Percentiles rank a stretch among this genome's conserved stretches.
Conservation (phyloP, 2,888 invertebrate species). For the Harmothoe impar region DNA sequence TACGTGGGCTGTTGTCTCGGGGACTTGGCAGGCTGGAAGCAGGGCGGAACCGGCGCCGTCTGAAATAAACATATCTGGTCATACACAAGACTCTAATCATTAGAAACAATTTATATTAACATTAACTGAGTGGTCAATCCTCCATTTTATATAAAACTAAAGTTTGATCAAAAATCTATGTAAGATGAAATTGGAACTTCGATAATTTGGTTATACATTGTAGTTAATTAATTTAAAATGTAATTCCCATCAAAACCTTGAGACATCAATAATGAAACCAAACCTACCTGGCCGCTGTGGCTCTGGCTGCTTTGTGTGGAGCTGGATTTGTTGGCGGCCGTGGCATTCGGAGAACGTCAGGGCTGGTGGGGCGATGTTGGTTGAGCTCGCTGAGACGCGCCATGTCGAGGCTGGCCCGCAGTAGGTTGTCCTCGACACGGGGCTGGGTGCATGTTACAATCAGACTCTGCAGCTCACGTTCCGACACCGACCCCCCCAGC, state of each 20-base stretch:
- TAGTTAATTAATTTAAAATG: too few species aligned
- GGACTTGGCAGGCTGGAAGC: constrained; percentile 69
- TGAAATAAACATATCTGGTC: constrained; percentile 30
- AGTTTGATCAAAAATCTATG: too few species aligned
- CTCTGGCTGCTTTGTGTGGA: constrained; percentile 64
- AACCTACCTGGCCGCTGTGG: constrained; percentile 66
- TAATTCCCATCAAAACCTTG: too few species aligned
- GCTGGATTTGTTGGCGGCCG: constrained; percentile 67
- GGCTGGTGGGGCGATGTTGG: constrained; percentile 53
- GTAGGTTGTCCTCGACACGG: constrained; percentile 48
- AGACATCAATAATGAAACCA: too few species aligned
- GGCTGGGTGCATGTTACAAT: constrained; percentile 44
- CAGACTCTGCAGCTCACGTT: constrained; percentile 41
- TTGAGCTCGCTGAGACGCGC: constrained; percentile 59
- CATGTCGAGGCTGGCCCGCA: constrained; percentile 63
- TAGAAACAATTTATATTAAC: too few species aligned
- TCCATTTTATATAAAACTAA: too few species aligned
- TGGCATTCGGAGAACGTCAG: constrained; percentile 63
- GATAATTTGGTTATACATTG: too few species aligned
- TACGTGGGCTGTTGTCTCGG: constrained; percentile 67
- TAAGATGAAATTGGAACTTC: too few species aligned
- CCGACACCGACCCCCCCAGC: constrained; percentile 45
- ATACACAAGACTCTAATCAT: too few species aligned
- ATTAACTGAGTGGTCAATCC: too few species aligned
- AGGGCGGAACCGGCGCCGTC: constrained; percentile 68